Base-by-base conservation (phyloP, 2,113 vertebrate genomes). In the Pterocles gutturalis region DNA sequence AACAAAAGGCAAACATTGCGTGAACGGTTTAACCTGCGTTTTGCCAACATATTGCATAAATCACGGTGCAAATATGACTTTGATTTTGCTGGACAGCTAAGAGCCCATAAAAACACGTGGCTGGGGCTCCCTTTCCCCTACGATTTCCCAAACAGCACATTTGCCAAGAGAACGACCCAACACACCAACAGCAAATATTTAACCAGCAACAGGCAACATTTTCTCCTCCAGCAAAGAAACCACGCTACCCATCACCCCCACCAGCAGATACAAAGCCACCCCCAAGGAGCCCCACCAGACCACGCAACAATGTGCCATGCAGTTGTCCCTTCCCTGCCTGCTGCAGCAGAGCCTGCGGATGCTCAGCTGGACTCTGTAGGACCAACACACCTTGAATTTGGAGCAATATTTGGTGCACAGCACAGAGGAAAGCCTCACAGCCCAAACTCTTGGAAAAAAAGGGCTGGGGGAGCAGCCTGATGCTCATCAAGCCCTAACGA, bases 361-460 rank as follows among this genome's bases (percentile, higher is more conserved):
- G 6, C 28, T 53, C 28, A 16, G 0, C 33, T 13, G 8, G 36
- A 57, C 24, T 8, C n/a, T 2, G 1, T 4, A 28, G 41, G 41
- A 17, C 34, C 34, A 25, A 16, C 4, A 5, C 2, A 1, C 0
- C 0, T 7, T 10, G 22, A 41, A 29, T 6, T 15, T 11, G 11
- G 34, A 61, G 51, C 6, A 7, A 11, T 1, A 28, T 4, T 33
- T 19, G n/a, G 7, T 7, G 2, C 4, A 10, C 3, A 26, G 11
- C 4, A 1, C 4, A 13, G 18, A 48, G 18, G 38, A 60, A 7
- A 2, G 15, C 18, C 57, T 70, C 19, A 0, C 3, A 60, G 22
- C 19, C 26, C 11, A 18, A 24, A 17, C 34, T 58, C 55, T 45
- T 33, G 5, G 28, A 20, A 60, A 10, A 16, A 4, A 0, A 0